phyloP scores from a whole-genome alignment of 2,888 invertebrate genomes.

The Lobophora halterata region DNA sequence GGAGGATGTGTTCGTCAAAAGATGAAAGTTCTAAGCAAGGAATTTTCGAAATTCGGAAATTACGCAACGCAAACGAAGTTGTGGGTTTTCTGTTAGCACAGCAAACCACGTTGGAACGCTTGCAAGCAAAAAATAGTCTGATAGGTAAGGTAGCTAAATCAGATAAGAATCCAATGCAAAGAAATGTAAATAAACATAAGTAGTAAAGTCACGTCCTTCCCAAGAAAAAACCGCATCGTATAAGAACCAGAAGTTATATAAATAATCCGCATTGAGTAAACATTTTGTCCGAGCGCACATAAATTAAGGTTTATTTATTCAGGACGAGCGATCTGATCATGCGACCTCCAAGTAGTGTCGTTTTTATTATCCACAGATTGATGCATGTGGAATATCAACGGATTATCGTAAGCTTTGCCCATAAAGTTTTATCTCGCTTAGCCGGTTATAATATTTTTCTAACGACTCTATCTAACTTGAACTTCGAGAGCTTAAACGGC shows the following conservation, averaged over 20 bases:
- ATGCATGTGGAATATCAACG: slow-evolving; percentile 34
- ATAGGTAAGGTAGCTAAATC: too few relatives aligned
- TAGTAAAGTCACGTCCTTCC: slow-evolving; percentile 5
- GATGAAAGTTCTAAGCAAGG: too few relatives aligned
- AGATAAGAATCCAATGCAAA: background rate
- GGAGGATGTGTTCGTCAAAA: too few relatives aligned
- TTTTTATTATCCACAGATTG: slow-evolving; percentile 45
- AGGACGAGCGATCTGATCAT: slow-evolving; percentile 42
- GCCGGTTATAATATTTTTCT: too few relatives aligned
- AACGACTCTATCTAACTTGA: too few relatives aligned
- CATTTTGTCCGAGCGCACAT: slow-evolving; percentile 37
- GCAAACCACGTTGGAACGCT: too few relatives aligned
- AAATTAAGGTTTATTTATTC: slow-evolving; percentile 49
- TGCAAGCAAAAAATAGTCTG: too few relatives aligned
- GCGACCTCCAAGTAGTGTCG: slow-evolving; percentile 45
- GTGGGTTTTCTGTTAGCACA: too few relatives aligned
- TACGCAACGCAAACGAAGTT: too few relatives aligned
- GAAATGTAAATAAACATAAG: slow-evolving; percentile 4
- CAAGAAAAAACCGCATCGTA: slow-evolving; percentile 10
- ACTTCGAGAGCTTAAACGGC: too few relatives aligned
- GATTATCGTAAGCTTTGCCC: slow-evolving; percentile 6
- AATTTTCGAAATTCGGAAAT: too few relatives aligned
- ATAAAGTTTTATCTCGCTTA: too few relatives aligned
- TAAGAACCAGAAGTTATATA: slow-evolving; percentile 31
- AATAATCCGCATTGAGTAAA: slow-evolving; percentile 43